phyloP scores from a whole-genome alignment of 2,113 vertebrate genomes.

The Calypte anna region DNA sequence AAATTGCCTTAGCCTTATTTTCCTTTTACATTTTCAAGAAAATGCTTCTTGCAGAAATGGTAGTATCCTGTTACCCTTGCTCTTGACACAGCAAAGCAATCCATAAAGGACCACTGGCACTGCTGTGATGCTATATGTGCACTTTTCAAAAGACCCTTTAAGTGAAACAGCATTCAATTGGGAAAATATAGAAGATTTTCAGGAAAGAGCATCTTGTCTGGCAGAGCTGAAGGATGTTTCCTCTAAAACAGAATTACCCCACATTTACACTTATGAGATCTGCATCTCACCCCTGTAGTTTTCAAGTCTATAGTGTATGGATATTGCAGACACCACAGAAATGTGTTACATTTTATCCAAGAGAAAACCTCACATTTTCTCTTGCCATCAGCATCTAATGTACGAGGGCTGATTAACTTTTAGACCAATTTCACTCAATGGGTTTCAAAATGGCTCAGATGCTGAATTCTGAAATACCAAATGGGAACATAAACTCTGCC shows the following conservation, averaged over 20 bases:
- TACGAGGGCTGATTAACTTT: neutral
- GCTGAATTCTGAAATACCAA: neutral
- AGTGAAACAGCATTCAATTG: neutral
- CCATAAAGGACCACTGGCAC: accelerated
- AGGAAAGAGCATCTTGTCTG: neutral
- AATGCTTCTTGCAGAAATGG: neutral
- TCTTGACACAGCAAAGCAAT: neutral
- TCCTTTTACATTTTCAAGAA: neutral
- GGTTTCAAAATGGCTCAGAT: neutral
- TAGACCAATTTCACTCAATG: neutral
- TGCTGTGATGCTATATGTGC: neutral
- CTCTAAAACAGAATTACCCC: neutral
- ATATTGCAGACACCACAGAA: neutral
- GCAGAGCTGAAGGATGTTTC: neutral
- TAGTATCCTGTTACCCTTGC: neutral
- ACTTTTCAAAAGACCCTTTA: neutral
- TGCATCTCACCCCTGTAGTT: neutral
- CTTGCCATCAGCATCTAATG: neutral
- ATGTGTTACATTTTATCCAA: neutral
- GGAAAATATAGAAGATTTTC: neutral
- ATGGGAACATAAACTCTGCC: conserved; percentile 46
- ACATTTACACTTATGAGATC: neutral
- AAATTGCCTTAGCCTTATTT: accelerated
- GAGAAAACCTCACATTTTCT: neutral
- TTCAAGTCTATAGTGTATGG: neutral